These are phyloP conservation scores for Mythimna albipuncta DNA, from an alignment of 2,888 invertebrate genomes.

Conservation along the genomic window DNA sequence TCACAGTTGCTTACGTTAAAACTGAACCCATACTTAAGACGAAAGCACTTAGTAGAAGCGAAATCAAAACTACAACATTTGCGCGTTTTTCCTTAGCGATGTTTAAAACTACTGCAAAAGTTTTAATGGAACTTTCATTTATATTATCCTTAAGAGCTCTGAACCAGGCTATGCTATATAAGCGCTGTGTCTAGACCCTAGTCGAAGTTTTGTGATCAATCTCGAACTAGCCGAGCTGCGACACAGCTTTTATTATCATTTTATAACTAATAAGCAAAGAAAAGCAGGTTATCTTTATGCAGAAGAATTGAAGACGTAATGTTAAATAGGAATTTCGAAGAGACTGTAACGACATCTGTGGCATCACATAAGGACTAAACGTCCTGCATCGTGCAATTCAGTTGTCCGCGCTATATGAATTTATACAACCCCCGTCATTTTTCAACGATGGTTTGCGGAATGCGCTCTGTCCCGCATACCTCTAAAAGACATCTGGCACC, in stretches of 20 bases:
- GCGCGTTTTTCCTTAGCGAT: conserved; percentile 52
- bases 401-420: too few species aligned
- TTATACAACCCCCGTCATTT: too few species aligned
- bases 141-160: conserved; percentile 54
- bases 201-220: conserved; percentile 56
- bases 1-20: conserved; percentile 14
- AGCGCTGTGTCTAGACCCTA: conserved; percentile 43
- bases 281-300: conserved; percentile 1
- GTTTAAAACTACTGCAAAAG: conserved; percentile 59
- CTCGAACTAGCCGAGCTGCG: conserved; percentile 31
- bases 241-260: conserved; percentile 37
- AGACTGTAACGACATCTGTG: too few species aligned
- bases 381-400: too few species aligned
- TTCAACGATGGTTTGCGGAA: too few species aligned
- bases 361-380: too few species aligned
- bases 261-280: conserved; percentile 37
- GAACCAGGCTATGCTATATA: conserved; percentile 39
- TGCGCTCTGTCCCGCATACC: too few species aligned
- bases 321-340: background rate
- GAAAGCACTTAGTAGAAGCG: conserved; percentile 42
- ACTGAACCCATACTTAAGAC: conserved; percentile 26
- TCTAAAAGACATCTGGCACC: too few species aligned
- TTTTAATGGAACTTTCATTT: conserved; percentile 66
- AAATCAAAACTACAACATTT: conserved; percentile 47
- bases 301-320: background rate